Base-by-base conservation (phyloP, 2,888 invertebrate species). In the Orgyia antiqua region DNA sequence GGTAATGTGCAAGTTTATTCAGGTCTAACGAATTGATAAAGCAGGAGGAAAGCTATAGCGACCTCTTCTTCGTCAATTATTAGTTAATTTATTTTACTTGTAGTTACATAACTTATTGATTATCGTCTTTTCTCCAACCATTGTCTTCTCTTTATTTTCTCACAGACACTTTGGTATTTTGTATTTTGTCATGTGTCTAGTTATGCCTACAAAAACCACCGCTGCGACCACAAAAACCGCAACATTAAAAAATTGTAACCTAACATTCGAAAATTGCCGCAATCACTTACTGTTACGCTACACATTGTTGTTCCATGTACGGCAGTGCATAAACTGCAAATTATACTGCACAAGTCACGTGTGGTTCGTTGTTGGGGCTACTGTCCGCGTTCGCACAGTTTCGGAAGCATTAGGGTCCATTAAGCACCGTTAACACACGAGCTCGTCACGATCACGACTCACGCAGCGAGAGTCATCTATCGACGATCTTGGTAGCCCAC, bases 361-460 rank as follows among this genome's bases (percentile, higher is more conserved):
- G 83, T 78, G 74, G 68, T 49, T 56, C 57, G 52, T 50, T 66
- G 66, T 68, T 53, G 61, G 45, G 67, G 82, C 84, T 84, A 83
- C 86, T 77, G 83, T 73, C 76, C 61, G 64, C 74, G 82, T 83
- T 86, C 86, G 86, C 86, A 86, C 86, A 86, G 82, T 84, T 86
- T 86, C 83, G 83, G 86, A 79, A 82, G 83, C 83, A 86, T 86
- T 86, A 86, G 82, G 76, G 73, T 68, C 83, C 76, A 86, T 86
- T 86, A 86, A 82, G 79, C 68, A 78, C 86, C 86, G 86, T 86
- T 86, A 86, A 82, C 78, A 82, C 74, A 74, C 73, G 68, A 60
- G 58, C 73, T 53, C 78, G 73, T 84, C 84, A 84, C 86, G 86
- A 76, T 72, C 64, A 82, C 83, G 83, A 78, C 72, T 68, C 66